A percentile compares a stretch with the other conserved stretches of the same genome.
phyloP scores from a whole-genome alignment of 30 jellyfish, hydroid and myxozoan genomes.

The Phacellophora camtschatica region DNA sequence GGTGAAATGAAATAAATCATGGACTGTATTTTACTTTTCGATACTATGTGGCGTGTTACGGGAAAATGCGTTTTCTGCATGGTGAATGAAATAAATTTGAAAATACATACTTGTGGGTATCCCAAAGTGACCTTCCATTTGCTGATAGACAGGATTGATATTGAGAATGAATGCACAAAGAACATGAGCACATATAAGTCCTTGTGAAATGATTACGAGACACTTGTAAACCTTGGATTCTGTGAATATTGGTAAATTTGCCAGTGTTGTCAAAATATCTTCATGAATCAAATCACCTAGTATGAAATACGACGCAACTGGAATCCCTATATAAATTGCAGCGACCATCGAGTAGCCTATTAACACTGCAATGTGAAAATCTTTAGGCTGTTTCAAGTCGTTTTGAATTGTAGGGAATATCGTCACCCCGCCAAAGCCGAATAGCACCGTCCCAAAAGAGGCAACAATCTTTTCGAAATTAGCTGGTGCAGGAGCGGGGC shows the following conservation, averaged over 20 bases:
- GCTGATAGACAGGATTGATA: conserved; percentile 92
- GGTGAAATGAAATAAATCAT: too few species aligned
- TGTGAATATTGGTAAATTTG: conserved; percentile 57
- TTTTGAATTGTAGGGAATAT: conserved; percentile 93
- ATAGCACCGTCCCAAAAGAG: conserved; percentile 87
- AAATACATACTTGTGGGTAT: conserved; percentile 84
- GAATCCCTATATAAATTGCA: conserved; percentile 64
- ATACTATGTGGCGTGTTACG: too few species aligned
- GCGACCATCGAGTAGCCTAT: conserved; percentile 88
- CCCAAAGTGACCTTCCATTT: conserved; percentile 82
- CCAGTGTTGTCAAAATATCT: conserved; percentile 83
- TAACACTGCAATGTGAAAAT: conserved; percentile 83
- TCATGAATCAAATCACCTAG: conserved; percentile 82
- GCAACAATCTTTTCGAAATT: conserved; percentile 75
- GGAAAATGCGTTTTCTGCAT: too few species aligned
- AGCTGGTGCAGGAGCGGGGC: conserved; percentile 69
- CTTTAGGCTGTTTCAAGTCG: conserved; percentile 90
- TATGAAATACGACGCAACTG: conserved; percentile 77
- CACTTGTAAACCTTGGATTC: conserved; percentile 70
- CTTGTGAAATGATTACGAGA: conserved; percentile 78
- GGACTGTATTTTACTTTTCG: too few species aligned
- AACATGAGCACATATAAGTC: conserved; percentile 88
- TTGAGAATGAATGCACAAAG: conserved; percentile 88
- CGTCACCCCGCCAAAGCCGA: conserved; percentile 97
- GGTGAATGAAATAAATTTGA: background rate